A percentile compares a stretch with the other conserved stretches of the same genome.
Evolutionary conservation across 2,113 vertebrate genomes (phyloP).

Genomic region (Chaetodon trifascialis): DNA sequence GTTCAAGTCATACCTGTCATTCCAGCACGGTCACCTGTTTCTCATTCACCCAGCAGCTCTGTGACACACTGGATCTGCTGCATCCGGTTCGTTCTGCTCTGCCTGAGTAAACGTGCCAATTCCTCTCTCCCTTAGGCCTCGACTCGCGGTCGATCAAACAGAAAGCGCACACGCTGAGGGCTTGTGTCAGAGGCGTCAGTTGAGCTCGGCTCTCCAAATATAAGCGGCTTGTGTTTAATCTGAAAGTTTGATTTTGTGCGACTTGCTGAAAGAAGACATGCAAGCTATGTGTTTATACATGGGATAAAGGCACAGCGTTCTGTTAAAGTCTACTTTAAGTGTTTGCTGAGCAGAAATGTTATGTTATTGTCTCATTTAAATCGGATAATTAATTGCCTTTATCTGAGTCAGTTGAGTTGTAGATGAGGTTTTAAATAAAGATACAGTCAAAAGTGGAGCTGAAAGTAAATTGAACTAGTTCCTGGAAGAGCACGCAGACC

Average conservation of each 20-base stretch:
- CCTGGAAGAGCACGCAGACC: not conserved
- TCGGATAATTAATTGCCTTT: not conserved
- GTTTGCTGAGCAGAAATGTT: not conserved
- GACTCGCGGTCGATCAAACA: conserved; percentile 50
- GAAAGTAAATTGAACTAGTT: not conserved
- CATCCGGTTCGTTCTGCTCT: conserved; percentile 33
- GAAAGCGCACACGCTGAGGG: not conserved
- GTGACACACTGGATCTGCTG: conserved; percentile 5
- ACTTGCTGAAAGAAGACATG: not conserved
- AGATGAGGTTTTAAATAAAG: not conserved
- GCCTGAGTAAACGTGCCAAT: conserved; percentile 16
- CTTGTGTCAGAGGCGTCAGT: not conserved
- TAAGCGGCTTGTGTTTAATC: not conserved
- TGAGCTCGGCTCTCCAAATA: not conserved
- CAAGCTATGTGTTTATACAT: not conserved
- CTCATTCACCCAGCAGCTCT: not conserved
- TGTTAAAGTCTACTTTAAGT: not conserved
- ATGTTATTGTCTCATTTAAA: not conserved
- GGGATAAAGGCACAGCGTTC: not conserved
- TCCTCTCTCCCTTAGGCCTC: not conserved
- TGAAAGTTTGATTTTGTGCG: not conserved
- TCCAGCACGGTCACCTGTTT: conserved; percentile 7
- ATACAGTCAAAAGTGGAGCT: not conserved
- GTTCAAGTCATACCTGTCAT: not conserved
- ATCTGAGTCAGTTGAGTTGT: not conserved